Evolutionary conservation across 2,113 vertebrate genomes (phyloP).

Genomic region (Brachypteracias leptosomus): DNA sequence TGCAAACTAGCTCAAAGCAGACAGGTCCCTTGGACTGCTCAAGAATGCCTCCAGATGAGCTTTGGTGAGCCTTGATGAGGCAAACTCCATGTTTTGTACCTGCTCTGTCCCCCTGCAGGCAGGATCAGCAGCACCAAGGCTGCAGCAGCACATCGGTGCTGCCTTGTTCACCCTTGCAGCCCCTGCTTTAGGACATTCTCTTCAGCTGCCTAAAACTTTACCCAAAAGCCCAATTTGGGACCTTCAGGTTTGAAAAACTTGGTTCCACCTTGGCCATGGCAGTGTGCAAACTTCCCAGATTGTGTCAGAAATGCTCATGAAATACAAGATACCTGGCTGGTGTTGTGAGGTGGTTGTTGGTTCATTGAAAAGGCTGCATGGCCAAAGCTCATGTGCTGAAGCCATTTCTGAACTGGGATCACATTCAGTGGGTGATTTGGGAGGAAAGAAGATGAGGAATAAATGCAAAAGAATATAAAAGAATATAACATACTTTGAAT

Average conservation of each 20-base stretch:
- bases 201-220: neutral
- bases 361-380: neutral
- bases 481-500: neutral
- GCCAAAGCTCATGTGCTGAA: neutral
- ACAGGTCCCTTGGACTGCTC: neutral
- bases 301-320: neutral
- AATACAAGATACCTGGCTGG: neutral
- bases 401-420: neutral
- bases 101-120: rapidly evolving
- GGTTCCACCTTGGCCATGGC: neutral
- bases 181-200: neutral
- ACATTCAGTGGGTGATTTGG: neutral
- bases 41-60: neutral
- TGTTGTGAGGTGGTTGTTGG: neutral
- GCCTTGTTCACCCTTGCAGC: neutral
- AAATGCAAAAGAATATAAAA: neutral
- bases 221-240: neutral
- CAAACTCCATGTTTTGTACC: neutral
- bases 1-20: neutral
- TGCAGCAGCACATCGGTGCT: neutral
- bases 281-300: neutral
- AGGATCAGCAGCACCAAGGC: neutral
- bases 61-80: slow-evolving; percentile 1
- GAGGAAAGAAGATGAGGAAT: neutral
- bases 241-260: neutral